A percentile compares a stretch with the other conserved stretches of the same genome.
These are phyloP conservation scores for Platycheirus rosarum DNA, from an alignment of 2,888 invertebrate genomes.

Conservation along the genomic window DNA sequence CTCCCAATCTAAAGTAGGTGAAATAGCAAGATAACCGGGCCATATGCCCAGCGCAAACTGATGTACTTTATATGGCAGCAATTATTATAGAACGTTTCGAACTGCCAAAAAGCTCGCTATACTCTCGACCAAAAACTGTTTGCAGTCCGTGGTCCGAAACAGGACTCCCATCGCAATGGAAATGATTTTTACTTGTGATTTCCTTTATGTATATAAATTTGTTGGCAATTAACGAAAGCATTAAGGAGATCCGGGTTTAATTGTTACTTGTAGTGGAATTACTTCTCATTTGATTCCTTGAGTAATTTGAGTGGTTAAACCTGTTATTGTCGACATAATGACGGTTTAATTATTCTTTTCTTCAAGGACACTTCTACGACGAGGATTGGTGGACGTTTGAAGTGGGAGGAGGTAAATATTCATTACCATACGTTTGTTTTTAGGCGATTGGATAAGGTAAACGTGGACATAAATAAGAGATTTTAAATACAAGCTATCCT, in stretches of 20 bases:
- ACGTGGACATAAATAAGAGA: no score
- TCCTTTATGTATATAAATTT: conserved; percentile 33
- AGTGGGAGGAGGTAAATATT: conserved; percentile 5
- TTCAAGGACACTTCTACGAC: conserved; percentile 34
- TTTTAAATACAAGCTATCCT: no score
- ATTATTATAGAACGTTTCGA: conserved; percentile 28
- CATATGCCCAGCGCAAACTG: conserved; percentile 11
- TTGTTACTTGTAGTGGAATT: conserved; percentile 54
- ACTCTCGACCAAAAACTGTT: conserved; percentile 36
- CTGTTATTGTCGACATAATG: conserved; percentile 60
- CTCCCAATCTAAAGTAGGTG: conserved; percentile 9
- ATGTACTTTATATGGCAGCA: background rate
- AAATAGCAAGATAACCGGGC: conserved; percentile 23
- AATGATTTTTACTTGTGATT: no score
- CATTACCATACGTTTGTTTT: background rate
- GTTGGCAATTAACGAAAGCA: conserved; percentile 57
- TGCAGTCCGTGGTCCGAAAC: conserved; percentile 47
- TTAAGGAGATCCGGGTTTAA: conserved; percentile 55
- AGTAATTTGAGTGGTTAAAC: conserved; percentile 53
- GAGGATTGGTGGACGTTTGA: background rate
- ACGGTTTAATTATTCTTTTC: conserved; percentile 54
- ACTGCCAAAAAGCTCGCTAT: conserved; percentile 6
- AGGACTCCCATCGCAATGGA: no score
- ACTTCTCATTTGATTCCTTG: conserved; percentile 64
- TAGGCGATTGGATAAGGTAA: background rate